A percentile compares a stretch with the other conserved stretches of the same genome.
These are phyloP conservation scores for Cebidichthys violaceus DNA, from an alignment of 2,113 vertebrate genomes.

Conservation along the genomic window DNA sequence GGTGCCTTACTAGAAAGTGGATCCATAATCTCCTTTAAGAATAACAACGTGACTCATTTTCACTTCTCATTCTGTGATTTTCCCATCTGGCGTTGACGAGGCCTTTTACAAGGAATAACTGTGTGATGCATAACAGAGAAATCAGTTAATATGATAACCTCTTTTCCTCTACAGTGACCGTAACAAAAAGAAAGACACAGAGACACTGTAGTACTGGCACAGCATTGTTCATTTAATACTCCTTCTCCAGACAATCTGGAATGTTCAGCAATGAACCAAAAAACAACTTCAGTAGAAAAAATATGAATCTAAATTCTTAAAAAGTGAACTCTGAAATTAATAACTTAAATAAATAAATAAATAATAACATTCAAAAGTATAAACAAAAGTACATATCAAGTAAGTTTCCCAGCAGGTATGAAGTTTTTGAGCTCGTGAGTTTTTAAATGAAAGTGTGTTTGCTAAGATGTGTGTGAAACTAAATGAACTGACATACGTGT, in stretches of 20 bases:
- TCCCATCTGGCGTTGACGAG: not conserved
- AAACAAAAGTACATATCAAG: slow-evolving; percentile 65
- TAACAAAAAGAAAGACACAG: not conserved
- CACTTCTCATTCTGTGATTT: not conserved
- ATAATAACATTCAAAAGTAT: slow-evolving; percentile 46
- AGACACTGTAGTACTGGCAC: slow-evolving; percentile 13
- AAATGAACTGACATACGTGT: not conserved
- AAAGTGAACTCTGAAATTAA: slow-evolving; percentile 69
- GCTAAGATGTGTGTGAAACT: slow-evolving; percentile 15
- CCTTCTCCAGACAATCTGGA: slow-evolving; percentile 55
- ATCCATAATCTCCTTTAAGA: not conserved
- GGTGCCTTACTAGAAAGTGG: not conserved
- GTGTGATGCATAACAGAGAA: not conserved
- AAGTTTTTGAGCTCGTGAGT: slow-evolving; percentile 46
- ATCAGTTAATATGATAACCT: not conserved
- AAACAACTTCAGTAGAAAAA: slow-evolving; percentile 79
- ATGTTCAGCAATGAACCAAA: slow-evolving; percentile 62
- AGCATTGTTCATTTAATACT: slow-evolving; percentile 48
- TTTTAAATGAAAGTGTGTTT: slow-evolving; percentile 53
- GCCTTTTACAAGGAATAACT: not conserved
- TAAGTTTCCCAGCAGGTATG: slow-evolving; percentile 69
- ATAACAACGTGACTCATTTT: not conserved
- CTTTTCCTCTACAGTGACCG: too few species aligned
- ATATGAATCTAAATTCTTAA: slow-evolving; percentile 74
- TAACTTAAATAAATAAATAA: slow-evolving; percentile 67